phyloP scores from a whole-genome alignment of 2,888 invertebrate species.

The Cephus rjabovi region DNA sequence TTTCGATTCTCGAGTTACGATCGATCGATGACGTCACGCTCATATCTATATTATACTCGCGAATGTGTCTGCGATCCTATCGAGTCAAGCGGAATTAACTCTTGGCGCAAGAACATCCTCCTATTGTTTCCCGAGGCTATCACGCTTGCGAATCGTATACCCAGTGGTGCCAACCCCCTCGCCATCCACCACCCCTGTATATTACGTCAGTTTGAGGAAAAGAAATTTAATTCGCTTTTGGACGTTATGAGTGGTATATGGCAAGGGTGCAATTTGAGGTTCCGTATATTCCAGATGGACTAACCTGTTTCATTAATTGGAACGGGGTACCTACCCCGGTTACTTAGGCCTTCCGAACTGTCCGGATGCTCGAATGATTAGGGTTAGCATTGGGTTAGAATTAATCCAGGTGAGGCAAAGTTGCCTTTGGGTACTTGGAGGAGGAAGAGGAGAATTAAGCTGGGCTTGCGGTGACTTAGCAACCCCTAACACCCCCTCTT shows the following conservation, averaged over 20 bases:
- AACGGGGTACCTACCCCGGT: not conserved
- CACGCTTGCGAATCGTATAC: slow-evolving; percentile 5
- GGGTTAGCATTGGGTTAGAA: slow-evolving; percentile 34
- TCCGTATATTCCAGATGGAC: not conserved
- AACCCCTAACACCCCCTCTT: slow-evolving; percentile 5
- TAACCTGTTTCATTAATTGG: not conserved
- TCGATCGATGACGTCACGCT: not conserved
- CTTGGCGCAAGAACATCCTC: not conserved
- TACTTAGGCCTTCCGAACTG: not conserved
- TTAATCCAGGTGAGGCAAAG: slow-evolving; percentile 51
- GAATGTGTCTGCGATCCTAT: not conserved
- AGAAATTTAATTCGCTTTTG: not conserved
- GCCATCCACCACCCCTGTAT: not conserved
- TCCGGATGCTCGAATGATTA: not conserved
- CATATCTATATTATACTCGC: not conserved
- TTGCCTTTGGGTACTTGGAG: slow-evolving; percentile 36
- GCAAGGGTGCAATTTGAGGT: not conserved
- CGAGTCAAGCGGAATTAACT: not conserved
- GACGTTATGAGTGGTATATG: not conserved
- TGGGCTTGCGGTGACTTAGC: slow-evolving; percentile 34
- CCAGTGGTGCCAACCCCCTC: not conserved
- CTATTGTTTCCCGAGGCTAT: not conserved
- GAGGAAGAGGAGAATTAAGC: slow-evolving; percentile 42
- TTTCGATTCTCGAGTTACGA: slow-evolving; percentile 25
- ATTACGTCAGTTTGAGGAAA: not conserved